phyloP scores from a whole-genome alignment of 2,113 vertebrate species.

The Brienomyrus longianalis region DNA sequence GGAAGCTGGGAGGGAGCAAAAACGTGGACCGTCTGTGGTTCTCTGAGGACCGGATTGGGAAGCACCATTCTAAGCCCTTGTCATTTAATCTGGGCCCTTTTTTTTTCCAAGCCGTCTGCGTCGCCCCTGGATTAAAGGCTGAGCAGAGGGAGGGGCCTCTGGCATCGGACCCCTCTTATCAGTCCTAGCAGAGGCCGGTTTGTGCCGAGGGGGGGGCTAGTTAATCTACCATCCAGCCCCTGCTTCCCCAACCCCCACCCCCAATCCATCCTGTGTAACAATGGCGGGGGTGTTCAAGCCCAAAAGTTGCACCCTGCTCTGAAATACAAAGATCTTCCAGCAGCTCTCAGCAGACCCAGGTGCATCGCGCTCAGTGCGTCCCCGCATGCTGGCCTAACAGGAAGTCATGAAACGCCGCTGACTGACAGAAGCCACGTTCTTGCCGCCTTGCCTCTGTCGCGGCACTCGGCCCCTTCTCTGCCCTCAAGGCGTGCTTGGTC shows the following conservation, averaged over 20 bases:
- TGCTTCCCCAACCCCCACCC: neutral
- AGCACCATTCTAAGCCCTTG: slow-evolving; percentile 8
- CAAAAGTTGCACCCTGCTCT: neutral
- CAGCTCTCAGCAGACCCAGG: neutral
- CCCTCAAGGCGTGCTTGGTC: neutral
- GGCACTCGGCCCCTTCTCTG: neutral
- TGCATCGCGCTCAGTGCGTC: neutral
- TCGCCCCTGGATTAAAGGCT: slow-evolving; percentile 26
- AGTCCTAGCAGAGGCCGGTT: slow-evolving; percentile 37
- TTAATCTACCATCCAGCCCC: neutral
- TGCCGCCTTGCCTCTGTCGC: no score
- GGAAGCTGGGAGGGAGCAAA: neutral
- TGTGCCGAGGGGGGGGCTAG: neutral
- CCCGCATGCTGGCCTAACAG: neutral
- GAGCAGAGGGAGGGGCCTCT: neutral
- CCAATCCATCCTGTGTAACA: neutral
- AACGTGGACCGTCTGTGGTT: slow-evolving; percentile 13
- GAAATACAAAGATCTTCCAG: neutral
- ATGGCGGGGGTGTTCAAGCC: neutral
- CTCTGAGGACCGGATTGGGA: neutral
- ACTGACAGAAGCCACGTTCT: neutral
- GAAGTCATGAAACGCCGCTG: neutral
- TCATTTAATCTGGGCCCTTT: slow-evolving; percentile 31
- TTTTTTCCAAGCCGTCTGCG: neutral
- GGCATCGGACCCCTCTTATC: neutral